Conservation (phyloP, 2,888 invertebrate species). For the Diplolepis rosae region DNA sequence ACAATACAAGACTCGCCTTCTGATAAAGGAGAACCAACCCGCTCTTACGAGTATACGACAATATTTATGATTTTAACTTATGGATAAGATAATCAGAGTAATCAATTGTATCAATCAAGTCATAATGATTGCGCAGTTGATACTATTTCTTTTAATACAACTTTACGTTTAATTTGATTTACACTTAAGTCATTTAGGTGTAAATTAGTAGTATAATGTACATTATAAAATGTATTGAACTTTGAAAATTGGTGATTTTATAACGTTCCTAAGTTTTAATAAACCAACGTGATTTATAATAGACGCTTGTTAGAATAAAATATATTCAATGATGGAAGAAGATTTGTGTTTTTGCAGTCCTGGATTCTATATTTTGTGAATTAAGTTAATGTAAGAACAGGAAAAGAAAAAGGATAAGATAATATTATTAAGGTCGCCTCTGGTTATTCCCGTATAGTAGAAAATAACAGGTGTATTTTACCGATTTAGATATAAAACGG, state of each 20-base stretch:
- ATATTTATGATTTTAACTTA: constrained; percentile 66
- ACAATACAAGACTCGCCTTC: constrained; percentile 41
- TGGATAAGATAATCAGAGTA: constrained; percentile 43
- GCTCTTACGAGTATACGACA: constrained; percentile 52
- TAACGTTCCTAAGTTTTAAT: not conserved
- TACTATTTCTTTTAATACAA: not conserved
- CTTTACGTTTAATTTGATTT: not conserved
- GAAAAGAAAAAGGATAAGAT: not conserved
- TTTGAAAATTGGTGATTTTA: constrained; percentile 3
- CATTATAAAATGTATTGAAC: not conserved
- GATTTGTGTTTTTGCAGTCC: not conserved
- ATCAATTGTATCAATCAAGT: not conserved
- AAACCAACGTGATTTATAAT: not conserved
- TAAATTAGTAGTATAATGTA: not conserved
- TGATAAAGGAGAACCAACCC: constrained; percentile 32
- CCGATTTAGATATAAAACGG: constrained; percentile 21
- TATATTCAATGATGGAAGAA: not conserved
- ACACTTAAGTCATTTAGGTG: not conserved
- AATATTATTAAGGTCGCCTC: not conserved
- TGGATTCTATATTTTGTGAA: not conserved
- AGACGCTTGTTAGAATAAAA: not conserved
- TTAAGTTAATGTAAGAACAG: not conserved
- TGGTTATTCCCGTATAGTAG: not conserved
- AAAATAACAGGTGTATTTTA: not conserved
- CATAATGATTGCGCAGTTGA: not conserved